These are phyloP conservation scores for Hassar affinis DNA, from an alignment of 2,113 vertebrate genomes.

Conservation along the genomic window DNA sequence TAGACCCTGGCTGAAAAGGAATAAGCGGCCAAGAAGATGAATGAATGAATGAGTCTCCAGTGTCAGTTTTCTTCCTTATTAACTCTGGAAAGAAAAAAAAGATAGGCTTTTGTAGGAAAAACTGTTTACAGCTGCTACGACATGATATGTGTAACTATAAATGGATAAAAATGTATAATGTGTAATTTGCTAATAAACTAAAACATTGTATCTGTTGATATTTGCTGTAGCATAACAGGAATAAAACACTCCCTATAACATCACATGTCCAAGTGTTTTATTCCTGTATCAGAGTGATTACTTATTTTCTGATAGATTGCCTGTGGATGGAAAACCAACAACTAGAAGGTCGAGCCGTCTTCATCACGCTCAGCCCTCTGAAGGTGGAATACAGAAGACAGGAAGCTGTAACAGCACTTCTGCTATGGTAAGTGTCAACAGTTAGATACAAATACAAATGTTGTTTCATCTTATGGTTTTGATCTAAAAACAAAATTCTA, in stretches of 20 bases:
- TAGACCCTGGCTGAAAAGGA: too few relatives aligned
- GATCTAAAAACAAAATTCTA: not conserved
- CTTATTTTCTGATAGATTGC: conserved; percentile 41
- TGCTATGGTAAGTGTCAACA: conserved; percentile 51
- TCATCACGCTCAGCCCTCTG: conserved; percentile 23
- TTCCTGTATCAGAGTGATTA: not conserved
- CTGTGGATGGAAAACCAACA: conserved; percentile 48
- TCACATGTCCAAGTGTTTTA: not conserved
- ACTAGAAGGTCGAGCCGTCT: conserved; percentile 25
- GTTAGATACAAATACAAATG: not conserved
- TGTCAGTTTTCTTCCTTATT: not conserved
- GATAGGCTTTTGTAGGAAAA: not conserved
- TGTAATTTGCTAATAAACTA: not conserved
- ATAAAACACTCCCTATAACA: not conserved
- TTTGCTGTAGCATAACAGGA: not conserved
- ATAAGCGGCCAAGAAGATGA: too few relatives aligned
- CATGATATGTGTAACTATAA: not conserved
- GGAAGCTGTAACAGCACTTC: not conserved
- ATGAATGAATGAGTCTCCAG: not conserved
- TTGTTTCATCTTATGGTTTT: not conserved
- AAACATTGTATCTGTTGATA: not conserved
- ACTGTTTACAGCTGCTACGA: not conserved
- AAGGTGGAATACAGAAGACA: conserved; percentile 32
- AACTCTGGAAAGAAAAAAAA: not conserved
- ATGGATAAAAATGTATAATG: not conserved